These are phyloP conservation scores for Sprattus sprattus DNA, from an alignment of 2,113 vertebrate genomes.

Conservation along the genomic window DNA sequence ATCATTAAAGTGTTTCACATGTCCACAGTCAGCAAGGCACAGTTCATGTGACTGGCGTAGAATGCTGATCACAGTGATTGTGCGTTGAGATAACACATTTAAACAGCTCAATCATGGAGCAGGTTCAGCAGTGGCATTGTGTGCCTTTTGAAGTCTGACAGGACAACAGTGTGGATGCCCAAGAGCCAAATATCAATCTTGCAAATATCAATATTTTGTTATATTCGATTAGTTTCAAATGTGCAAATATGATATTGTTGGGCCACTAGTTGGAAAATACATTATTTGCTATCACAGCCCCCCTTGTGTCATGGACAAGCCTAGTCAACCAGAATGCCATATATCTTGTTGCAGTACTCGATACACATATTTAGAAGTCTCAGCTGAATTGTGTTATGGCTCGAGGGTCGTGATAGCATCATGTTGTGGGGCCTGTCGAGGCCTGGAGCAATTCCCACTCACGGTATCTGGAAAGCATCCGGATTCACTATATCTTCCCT, in stretches of 20 bases:
- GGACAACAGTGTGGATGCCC: background rate
- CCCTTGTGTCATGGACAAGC: background rate
- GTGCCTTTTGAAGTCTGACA: background rate
- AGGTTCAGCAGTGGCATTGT: background rate
- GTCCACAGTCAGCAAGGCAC: background rate
- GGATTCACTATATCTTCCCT: background rate
- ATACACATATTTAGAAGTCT: background rate
- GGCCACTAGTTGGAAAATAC: background rate
- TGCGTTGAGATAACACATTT: background rate
- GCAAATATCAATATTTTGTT: background rate
- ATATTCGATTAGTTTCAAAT: background rate
- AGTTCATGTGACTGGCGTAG: background rate
- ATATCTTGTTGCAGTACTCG: background rate
- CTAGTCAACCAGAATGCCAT: background rate
- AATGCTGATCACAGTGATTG: background rate
- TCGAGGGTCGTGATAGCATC: background rate
- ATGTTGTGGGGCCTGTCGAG: background rate
- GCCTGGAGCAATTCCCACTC: background rate
- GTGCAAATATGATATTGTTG: background rate
- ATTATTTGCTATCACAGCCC: background rate
- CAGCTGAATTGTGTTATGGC: background rate
- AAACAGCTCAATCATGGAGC: background rate
- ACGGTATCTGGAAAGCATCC: background rate
- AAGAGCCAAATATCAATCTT: background rate
- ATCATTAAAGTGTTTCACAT: background rate